Evolutionary conservation across 2,113 vertebrate species (phyloP).

Genomic region (Okapia johnstoni): DNA sequence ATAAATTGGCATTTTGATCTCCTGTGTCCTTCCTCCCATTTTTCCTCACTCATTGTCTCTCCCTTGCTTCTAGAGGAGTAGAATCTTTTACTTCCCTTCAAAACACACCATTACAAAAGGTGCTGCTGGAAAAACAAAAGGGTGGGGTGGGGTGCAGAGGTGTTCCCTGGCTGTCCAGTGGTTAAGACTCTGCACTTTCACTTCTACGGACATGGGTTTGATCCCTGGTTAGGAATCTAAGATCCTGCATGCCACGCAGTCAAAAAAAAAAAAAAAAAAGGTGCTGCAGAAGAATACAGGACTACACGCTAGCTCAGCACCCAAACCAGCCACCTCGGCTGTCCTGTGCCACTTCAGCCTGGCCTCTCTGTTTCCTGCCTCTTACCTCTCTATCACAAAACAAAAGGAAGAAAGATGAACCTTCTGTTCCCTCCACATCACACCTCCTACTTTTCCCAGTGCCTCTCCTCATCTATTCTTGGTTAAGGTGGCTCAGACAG

Average conservation of each 20-base stretch:
- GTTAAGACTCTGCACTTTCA: background rate
- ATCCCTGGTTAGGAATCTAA: background rate
- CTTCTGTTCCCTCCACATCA: background rate
- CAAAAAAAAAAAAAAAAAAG: background rate
- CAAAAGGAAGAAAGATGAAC: background rate
- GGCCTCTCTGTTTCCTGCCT: background rate
- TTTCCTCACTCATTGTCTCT: background rate
- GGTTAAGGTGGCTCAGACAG: background rate
- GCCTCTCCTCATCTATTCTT: background rate
- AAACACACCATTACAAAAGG: background rate
- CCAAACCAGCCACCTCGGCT: background rate
- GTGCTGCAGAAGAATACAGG: background rate
- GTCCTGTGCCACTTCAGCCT: background rate
- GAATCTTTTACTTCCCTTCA: background rate
- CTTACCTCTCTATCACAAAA: background rate
- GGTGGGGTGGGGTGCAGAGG: rapidly evolving
- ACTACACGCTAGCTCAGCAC: background rate
- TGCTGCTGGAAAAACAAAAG: background rate
- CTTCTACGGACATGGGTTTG: rapidly evolving
- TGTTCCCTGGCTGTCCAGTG: background rate
- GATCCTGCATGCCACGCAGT: background rate
- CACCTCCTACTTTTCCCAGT: background rate
- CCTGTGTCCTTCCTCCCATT: background rate
- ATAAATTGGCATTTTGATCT: background rate
- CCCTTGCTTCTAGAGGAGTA: background rate